phyloP scores from a whole-genome alignment of 2,797 vertebrate species.

The Ictinia mississippiensis region DNA sequence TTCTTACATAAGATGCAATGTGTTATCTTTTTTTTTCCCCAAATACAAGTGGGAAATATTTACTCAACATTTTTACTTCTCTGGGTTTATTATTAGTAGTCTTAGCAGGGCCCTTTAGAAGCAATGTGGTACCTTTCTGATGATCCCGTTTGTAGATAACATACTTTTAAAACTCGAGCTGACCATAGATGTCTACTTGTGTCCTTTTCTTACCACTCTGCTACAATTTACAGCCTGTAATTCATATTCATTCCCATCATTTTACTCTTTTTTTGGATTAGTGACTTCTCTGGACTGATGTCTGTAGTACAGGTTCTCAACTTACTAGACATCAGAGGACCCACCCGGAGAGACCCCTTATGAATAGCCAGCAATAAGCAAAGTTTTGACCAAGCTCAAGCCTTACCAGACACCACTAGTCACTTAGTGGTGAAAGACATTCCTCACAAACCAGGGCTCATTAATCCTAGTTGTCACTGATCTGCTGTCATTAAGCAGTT shows the following conservation, averaged over 20 bases:
- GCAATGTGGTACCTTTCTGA: background rate
- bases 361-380: background rate
- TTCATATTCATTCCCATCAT: background rate
- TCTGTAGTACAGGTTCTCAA: background rate
- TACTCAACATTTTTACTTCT: conserved; percentile 1
- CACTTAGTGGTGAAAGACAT: background rate
- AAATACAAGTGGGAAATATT: background rate
- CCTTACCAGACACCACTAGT: background rate
- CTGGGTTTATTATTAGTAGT: background rate
- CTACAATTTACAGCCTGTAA: background rate
- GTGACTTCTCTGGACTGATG: background rate
- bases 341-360: background rate
- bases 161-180: background rate
- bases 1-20: background rate
- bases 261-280: background rate
- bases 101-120: background rate
- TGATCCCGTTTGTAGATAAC: background rate
- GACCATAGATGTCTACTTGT: background rate
- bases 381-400: background rate
- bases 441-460: background rate
- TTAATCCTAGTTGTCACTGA: background rate
- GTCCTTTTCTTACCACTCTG: background rate
- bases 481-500: background rate
- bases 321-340: background rate
- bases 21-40: background rate